These are phyloP conservation scores for Clarias laeviceps DNA, from an alignment of 2,797 vertebrate species.

Conservation along the genomic window DNA sequence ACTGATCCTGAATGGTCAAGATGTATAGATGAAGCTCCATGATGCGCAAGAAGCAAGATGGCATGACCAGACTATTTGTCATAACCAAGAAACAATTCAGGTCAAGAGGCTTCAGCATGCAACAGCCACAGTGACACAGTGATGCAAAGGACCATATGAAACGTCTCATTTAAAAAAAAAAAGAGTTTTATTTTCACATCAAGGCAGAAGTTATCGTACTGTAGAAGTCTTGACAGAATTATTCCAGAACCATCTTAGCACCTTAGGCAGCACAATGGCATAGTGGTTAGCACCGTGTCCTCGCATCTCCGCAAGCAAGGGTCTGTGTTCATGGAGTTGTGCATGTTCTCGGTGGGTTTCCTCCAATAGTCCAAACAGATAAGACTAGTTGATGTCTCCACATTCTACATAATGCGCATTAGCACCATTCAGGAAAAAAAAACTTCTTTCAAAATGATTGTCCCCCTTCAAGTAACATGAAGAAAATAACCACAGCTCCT, in stretches of 20 bases:
- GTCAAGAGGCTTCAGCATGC: background rate
- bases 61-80: constrained; percentile 26
- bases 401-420: too few relatives aligned
- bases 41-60: constrained; percentile 54
- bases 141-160: background rate
- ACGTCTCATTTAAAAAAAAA: too few relatives aligned
- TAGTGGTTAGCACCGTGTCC: too few relatives aligned
- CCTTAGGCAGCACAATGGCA: too few relatives aligned
- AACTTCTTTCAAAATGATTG: background rate
- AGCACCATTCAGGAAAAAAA: background rate
- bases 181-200: background rate
- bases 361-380: too few relatives aligned
- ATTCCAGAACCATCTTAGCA: background rate
- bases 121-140: background rate
- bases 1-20: constrained; percentile 52
- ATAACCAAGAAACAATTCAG: background rate
- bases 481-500: background rate
- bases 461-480: background rate
- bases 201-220: background rate
- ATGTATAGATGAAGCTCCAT: constrained; percentile 51
- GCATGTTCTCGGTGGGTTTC: too few relatives aligned
- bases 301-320: too few relatives aligned
- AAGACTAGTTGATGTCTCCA: too few relatives aligned
- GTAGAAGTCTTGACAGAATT: too few relatives aligned
- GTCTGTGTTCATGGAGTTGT: too few relatives aligned